A percentile compares a stretch with the other conserved stretches of the same genome.
phyloP scores from a whole-genome alignment of 2,113 vertebrate genomes.

The Drymodes brunneopygia region DNA sequence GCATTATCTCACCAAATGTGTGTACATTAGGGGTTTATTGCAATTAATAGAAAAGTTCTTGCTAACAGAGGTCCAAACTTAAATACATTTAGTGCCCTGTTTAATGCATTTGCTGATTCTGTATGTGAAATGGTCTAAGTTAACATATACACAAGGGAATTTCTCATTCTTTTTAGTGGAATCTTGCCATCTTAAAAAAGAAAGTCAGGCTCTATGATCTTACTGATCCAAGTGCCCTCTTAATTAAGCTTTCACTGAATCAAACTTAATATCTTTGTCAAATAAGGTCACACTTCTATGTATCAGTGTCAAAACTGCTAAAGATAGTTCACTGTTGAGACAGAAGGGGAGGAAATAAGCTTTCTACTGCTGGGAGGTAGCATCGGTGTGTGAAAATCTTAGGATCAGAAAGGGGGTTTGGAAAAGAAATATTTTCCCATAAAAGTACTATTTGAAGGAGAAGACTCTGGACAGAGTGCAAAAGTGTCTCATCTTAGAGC shows the following conservation, averaged over 20 bases:
- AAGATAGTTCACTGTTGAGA: background rate
- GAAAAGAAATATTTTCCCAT: background rate
- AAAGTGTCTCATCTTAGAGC: background rate
- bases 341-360: background rate
- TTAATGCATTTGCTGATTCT: background rate
- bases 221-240: background rate
- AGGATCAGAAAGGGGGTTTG: background rate
- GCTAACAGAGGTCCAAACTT: background rate
- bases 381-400: background rate
- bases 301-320: slow-evolving; percentile 44
- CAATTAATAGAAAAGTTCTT: background rate
- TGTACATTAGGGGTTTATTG: background rate
- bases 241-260: slow-evolving; percentile 43
- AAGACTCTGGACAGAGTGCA: background rate
- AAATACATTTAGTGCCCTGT: background rate
- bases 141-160: background rate
- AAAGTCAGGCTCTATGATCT: background rate
- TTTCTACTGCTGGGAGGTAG: background rate
- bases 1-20: background rate
- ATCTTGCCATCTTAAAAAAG: background rate
- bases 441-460: background rate
- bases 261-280: slow-evolving; percentile 34
- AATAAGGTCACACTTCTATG: slow-evolving; percentile 34
- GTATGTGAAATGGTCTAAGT: background rate
- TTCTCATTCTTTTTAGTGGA: background rate